Evolutionary conservation across 2,888 invertebrate genomes (phyloP).

Genomic region (Acleris cristana): DNA sequence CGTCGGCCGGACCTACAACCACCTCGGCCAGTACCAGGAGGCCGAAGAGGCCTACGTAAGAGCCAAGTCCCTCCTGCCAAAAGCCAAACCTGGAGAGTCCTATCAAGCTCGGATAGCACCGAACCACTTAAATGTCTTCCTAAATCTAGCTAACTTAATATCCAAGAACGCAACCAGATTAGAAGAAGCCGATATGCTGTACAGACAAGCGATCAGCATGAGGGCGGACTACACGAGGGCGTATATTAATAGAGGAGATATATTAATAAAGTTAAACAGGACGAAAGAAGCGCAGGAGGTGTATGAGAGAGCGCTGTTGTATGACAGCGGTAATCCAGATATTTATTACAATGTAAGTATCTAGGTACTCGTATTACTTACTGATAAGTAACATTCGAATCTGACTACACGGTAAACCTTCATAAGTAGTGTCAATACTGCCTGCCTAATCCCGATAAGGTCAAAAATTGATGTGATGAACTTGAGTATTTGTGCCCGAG

Average conservation of each 20-base stretch:
- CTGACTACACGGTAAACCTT: no score
- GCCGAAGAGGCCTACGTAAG: conserved; percentile 96
- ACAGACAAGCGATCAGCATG: conserved; percentile 98
- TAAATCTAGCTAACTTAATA: conserved; percentile 97
- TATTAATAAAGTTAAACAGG: conserved; percentile 96
- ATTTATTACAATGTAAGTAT: conserved; percentile 97
- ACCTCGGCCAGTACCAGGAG: conserved; percentile 88
- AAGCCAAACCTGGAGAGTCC: conserved; percentile 96
- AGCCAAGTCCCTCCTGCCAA: conserved; percentile 94
- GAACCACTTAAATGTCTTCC: conserved; percentile 97
- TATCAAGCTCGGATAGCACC: conserved; percentile 98
- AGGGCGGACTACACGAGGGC: conserved; percentile 97
- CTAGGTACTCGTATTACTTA: conserved; percentile 81
- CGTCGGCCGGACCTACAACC: conserved; percentile 97
- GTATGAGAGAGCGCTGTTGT: conserved; percentile 95
- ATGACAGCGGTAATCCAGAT: conserved; percentile 97
- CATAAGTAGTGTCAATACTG: no score
- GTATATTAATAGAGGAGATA: conserved; percentile 98
- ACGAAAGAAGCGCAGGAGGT: conserved; percentile 97
- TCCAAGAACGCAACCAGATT: conserved; percentile 95
- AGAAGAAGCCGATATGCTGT: conserved; percentile 96
- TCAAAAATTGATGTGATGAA: no score
- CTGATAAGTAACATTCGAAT: no score
- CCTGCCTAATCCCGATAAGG: no score
- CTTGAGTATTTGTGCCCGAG: no score